phyloP scores from a whole-genome alignment of 2,888 invertebrate genomes.

The Volucella inanis region DNA sequence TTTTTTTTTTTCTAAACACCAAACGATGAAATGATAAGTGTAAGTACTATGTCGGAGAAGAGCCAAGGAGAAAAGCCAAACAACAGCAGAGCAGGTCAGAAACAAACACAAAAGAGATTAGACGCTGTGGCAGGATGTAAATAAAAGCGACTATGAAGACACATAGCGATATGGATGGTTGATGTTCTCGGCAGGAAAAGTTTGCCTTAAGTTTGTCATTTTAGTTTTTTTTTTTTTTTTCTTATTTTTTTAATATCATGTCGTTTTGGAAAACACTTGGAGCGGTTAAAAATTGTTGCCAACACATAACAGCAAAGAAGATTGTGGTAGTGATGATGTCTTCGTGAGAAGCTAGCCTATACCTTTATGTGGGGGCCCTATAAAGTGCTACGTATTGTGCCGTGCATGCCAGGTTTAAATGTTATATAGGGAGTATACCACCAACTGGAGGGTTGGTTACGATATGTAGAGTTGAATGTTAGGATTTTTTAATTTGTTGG shows the following conservation, averaged over 20 bases:
- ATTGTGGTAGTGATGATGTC: conserved; percentile 14
- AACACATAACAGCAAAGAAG: conserved; percentile 43
- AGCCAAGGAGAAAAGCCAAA: conserved; percentile 32
- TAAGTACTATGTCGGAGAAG: not conserved
- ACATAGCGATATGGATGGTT: not conserved
- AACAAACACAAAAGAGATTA: conserved; percentile 56
- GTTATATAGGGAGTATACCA: conserved; percentile 3
- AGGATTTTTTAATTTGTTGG: conserved; percentile 13
- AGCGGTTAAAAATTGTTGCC: conserved; percentile 57
- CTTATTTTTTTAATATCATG: conserved; percentile 61
- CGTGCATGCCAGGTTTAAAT: not conserved
- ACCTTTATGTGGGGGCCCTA: not conserved
- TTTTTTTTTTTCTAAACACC: not conserved
- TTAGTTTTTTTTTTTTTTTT: conserved; percentile 16
- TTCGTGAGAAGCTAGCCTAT: not conserved
- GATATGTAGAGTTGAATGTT: conserved; percentile 1
- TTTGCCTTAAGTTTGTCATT: conserved; percentile 49
- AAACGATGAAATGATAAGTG: conserved; percentile 19
- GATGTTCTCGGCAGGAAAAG: conserved; percentile 56
- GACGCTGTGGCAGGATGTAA: conserved; percentile 8
- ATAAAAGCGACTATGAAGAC: no score
- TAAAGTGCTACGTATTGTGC: conserved; percentile 20
- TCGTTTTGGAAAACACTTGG: conserved; percentile 68
- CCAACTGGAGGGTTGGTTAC: not conserved
- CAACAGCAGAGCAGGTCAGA: conserved; percentile 46